phyloP scores from a whole-genome alignment of 2,888 invertebrate genomes.

The Sphaerophoria rueppellii region DNA sequence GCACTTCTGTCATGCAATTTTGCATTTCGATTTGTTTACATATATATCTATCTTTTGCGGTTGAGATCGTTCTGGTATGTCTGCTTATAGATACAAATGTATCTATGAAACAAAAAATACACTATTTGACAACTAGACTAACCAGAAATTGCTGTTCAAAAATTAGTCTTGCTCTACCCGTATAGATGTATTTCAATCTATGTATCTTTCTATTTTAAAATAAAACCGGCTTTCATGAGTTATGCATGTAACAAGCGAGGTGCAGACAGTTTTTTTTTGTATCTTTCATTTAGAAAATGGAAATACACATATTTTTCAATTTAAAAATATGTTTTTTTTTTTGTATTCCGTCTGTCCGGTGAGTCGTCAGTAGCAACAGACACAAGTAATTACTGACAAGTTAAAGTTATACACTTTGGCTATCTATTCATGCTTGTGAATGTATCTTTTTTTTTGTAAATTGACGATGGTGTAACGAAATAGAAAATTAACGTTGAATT shows the following conservation, averaged over 20 bases:
- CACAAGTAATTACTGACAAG: constrained; percentile 67
- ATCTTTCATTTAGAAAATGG: constrained; percentile 42
- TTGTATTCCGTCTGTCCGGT: constrained; percentile 11
- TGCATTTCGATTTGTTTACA: constrained; percentile 63
- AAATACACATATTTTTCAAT: constrained; percentile 45
- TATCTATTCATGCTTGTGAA: not conserved
- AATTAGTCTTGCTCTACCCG: not conserved
- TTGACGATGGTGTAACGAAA: constrained; percentile 23
- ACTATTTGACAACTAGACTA: constrained; percentile 66
- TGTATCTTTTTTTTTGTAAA: constrained; percentile 15
- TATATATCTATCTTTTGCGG: not conserved
- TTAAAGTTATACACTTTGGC: constrained; percentile 40
- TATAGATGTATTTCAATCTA: not conserved
- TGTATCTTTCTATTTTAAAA: not conserved
- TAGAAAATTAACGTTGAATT: constrained; percentile 50
- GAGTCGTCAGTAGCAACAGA: constrained; percentile 32
- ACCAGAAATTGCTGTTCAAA: constrained; percentile 58
- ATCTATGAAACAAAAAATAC: constrained; percentile 7
- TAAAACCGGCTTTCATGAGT: constrained; percentile 26
- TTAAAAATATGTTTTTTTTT: constrained; percentile 48
- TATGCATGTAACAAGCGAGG: constrained; percentile 12
- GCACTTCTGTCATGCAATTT: constrained; percentile 61
- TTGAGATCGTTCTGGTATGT: constrained; percentile 1
- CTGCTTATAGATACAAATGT: constrained; percentile 18
- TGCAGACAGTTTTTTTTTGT: not conserved